These are phyloP conservation scores for Rattus norvegicus DNA, from an alignment of 2,113 vertebrate species.

Conservation along the genomic window GRCr8 NC_086036.1:77786001-77786500, in stretches of 20 bases:
- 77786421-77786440: neutral
- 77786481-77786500: neutral
- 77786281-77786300: neutral
- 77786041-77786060: neutral
- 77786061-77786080: neutral
- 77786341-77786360: neutral
- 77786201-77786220: neutral
- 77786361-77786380: neutral
- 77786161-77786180: neutral
- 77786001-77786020: neutral
- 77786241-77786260: neutral
- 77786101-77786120: neutral
- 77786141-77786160: neutral
- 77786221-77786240: accelerated
- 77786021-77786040: neutral
- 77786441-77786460: neutral
- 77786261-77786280: too few relatives aligned
- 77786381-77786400: neutral
- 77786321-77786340: neutral
- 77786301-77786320: neutral
- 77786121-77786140: neutral
- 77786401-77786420: neutral
- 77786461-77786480: neutral
- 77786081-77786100: neutral
- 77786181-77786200: neutral